Evolutionary conservation across 2,797 vertebrate genomes (phyloP), one percentile per base, ranked within the genome.

Genomic region (Synanceia verrucosa): DNA sequence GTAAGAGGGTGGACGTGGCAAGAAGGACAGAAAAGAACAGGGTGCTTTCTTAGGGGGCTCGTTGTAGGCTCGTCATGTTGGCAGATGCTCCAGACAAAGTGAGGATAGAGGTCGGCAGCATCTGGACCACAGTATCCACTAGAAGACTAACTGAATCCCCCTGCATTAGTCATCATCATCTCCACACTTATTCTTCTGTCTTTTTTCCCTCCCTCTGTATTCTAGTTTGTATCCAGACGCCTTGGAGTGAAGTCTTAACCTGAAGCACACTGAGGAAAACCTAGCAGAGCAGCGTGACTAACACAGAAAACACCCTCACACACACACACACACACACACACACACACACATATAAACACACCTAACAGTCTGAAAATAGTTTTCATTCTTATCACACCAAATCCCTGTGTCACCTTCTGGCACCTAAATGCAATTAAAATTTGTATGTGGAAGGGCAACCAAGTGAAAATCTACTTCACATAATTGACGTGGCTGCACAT

Each of bases 361-460:
- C n/a, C 6, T 8, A 41, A 41, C 36, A 47, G 50, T 77, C 68
- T 73, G 75, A 62, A 88, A 89, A 84, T 79, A 77, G 63, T 87
- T 85, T 80, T 75, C 64, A 89, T 88, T 90, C 83, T 86, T 86
- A 89, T 90, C 88, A 86, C 82, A 87, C 71, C 66, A 78, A 90
- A 91, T 88, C 84, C 84, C 77, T 47, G 79, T 85, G 89, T 88
- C 88, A 91, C 87, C 89, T 90, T 76, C 86, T 90, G 89, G 90
- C 90, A 88, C 87, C 70, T 87, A 87, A 91, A 91, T 46, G 89
- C 88, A 93, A 91, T 91, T 91, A 91, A 87, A 90, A 89, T 86
- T 70, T 89, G 76, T 79, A 84, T 82, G 86, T 91, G 87, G 87
- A 87, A 87, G 81, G 81, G 90, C 82, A 78, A 86, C 86, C 84